phyloP scores from a whole-genome alignment of 2,888 invertebrate genomes.

The Thysanoteuthis rhombus region DNA sequence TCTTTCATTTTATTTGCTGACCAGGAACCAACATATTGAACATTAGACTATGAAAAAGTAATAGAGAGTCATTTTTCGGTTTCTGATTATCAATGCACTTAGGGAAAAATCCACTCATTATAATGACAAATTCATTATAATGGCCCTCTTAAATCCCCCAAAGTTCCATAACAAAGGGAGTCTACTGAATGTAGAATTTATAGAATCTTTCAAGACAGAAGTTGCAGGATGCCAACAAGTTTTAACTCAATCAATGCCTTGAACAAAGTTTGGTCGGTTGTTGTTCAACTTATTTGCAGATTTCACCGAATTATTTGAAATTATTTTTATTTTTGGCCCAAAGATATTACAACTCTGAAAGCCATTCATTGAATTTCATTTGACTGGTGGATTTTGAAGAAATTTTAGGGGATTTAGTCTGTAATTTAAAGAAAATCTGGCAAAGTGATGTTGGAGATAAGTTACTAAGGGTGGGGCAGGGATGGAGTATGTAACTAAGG shows the following conservation, averaged over 20 bases:
- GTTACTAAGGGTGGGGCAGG: not conserved
- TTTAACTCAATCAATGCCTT: not conserved
- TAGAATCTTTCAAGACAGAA: not conserved
- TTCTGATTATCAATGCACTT: too few relatives aligned
- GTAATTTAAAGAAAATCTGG: conserved; percentile 12
- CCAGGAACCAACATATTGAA: too few relatives aligned
- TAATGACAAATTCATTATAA: too few relatives aligned
- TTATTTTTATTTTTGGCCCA: not conserved
- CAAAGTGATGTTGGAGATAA: not conserved
- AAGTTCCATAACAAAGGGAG: too few relatives aligned
- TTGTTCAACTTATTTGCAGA: not conserved
- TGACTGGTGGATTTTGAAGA: conserved; percentile 12
- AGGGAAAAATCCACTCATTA: too few relatives aligned
- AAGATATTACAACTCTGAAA: not conserved
- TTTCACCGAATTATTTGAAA: not conserved
- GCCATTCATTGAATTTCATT: not conserved
- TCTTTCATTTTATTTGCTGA: too few relatives aligned
- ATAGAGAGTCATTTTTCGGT: too few relatives aligned
- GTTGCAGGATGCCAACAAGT: not conserved
- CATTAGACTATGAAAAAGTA: too few relatives aligned
- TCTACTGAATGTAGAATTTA: not conserved
- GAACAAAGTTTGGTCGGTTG: not conserved
- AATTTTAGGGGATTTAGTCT: not conserved
- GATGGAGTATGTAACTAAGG: too few relatives aligned
- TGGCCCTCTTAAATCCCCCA: too few relatives aligned